Conservation (phyloP, 2,113 vertebrate genomes). For the Rhea americana region DNA sequence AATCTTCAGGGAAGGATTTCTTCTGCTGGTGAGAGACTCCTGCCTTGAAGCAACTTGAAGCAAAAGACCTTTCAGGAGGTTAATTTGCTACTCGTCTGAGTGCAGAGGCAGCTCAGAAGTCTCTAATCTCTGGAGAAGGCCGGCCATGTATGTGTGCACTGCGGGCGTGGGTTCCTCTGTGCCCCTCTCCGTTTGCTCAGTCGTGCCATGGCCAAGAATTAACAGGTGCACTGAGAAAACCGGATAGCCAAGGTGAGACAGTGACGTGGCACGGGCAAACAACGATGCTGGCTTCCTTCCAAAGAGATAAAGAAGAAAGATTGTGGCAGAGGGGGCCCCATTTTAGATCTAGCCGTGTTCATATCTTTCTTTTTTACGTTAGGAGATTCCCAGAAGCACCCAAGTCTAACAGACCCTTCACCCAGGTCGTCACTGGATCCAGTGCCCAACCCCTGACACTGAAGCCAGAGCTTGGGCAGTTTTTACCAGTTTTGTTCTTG, state of each 20-base stretch:
- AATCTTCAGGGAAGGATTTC: background rate
- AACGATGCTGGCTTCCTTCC: conserved; percentile 18
- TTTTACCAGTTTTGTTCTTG: background rate
- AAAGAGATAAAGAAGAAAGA: background rate
- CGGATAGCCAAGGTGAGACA: background rate
- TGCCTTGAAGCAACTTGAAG: background rate
- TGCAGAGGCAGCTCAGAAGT: background rate
- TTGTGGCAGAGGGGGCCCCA: background rate
- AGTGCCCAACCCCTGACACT: background rate
- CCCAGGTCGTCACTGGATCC: rapidly evolving
- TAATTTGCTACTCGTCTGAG: rapidly evolving
- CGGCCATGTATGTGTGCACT: background rate
- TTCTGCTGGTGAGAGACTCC: background rate
- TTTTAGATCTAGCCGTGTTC: background rate
- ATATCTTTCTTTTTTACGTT: rapidly evolving
- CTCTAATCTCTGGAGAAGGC: rapidly evolving
- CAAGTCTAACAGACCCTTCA: rapidly evolving
- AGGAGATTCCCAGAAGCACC: background rate
- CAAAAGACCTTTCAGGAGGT: background rate
- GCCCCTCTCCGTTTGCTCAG: background rate
- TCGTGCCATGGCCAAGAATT: rapidly evolving
- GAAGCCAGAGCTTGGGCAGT: background rate
- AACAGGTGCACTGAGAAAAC: conserved; percentile 8
- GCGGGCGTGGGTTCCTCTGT: background rate
- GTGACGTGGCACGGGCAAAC: background rate